These are phyloP conservation scores for Cephus cinctus DNA, from an alignment of 1,140 invertebrate species.

Conservation along the genomic window DNA sequence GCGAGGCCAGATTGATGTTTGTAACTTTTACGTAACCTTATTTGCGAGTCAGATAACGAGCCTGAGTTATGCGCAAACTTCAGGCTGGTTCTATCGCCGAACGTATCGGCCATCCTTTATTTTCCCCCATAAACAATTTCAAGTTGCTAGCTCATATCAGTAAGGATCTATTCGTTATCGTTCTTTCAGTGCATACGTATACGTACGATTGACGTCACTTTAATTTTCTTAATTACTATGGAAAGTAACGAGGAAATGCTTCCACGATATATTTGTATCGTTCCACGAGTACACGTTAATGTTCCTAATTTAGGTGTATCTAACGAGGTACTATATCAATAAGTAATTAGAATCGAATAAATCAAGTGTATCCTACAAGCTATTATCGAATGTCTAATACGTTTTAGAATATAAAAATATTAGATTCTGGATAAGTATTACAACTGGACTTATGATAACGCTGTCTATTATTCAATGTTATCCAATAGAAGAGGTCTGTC, in stretches of 20 bases:
- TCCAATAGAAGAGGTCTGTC: too few relatives aligned
- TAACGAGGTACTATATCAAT: too few relatives aligned
- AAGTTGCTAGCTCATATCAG: background rate
- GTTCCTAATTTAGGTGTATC: slow-evolving; percentile 35
- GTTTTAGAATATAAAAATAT: too few relatives aligned
- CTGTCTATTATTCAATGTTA: too few relatives aligned
- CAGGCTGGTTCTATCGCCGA: slow-evolving; percentile 24
- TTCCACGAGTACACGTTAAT: slow-evolving; percentile 32
- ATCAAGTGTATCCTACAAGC: slow-evolving; percentile 2
- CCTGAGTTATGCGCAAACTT: slow-evolving; percentile 55
- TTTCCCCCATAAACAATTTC: background rate
- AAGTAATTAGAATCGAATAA: too few relatives aligned
- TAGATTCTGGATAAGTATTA: too few relatives aligned
- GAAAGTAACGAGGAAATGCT: slow-evolving; percentile 8
- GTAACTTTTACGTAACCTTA: slow-evolving; percentile 57
- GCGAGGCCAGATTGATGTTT: slow-evolving; percentile 56
- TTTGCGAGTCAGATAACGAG: slow-evolving; percentile 60
- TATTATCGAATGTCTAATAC: background rate
- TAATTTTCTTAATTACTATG: background rate
- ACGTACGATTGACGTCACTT: too few relatives aligned
- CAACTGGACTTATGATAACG: too few relatives aligned
- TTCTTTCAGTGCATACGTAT: too few relatives aligned
- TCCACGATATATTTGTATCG: slow-evolving; percentile 22
- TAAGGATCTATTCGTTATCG: too few relatives aligned
- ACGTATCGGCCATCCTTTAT: background rate